Evolutionary conservation across 2,797 vertebrate genomes (phyloP).

Genomic region (Selene dorsalis): DNA sequence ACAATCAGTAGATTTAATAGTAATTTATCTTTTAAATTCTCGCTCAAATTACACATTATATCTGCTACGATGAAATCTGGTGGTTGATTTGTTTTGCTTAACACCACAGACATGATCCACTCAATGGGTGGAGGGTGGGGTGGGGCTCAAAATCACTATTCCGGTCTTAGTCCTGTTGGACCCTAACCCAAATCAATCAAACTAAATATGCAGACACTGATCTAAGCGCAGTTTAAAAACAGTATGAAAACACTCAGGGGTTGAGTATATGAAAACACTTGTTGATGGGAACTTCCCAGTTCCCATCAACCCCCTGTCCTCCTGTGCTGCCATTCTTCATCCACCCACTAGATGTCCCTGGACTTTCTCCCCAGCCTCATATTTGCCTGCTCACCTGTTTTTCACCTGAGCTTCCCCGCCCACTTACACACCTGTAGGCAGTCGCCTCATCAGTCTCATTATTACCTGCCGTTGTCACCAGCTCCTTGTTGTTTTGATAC

Average conservation of each 20-base stretch:
- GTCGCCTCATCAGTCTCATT: too few relatives aligned
- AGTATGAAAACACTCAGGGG: neutral
- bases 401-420: neutral
- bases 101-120: neutral
- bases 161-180: neutral
- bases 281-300: too few relatives aligned
- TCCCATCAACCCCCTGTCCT: too few relatives aligned
- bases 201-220: neutral
- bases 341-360: neutral
- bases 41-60: neutral
- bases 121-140: too few relatives aligned
- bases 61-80: neutral
- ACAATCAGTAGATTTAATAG: neutral
- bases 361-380: neutral
- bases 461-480: too few relatives aligned
- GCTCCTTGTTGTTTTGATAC: too few relatives aligned
- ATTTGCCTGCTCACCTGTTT: neutral
- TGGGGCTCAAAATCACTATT: neutral
- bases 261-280: too few relatives aligned
- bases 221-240: neutral
- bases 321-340: neutral
- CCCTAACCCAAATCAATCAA: neutral
- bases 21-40: neutral
- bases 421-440: neutral
- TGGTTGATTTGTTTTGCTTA: neutral